Conservation (phyloP, 2,888 invertebrate genomes). For the Bellardia bayeri region DNA sequence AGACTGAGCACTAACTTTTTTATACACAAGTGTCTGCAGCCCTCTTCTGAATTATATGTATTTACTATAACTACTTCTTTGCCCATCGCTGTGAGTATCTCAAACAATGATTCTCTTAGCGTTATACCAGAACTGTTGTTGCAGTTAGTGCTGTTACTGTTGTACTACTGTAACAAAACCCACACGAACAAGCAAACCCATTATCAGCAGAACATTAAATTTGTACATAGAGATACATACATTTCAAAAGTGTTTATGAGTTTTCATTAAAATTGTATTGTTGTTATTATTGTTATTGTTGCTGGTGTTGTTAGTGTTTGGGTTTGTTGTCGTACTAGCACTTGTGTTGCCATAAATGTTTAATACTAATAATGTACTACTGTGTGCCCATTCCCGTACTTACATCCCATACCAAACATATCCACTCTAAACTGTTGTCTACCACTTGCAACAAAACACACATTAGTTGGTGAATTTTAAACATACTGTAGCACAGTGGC, state of each 20-base stretch:
- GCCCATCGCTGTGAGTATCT: not conserved
- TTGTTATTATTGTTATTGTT: slow-evolving; percentile 49
- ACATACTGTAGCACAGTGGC: not conserved
- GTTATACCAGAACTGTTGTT: slow-evolving; percentile 4
- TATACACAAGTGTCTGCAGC: too few species aligned
- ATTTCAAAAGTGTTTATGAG: slow-evolving; percentile 66
- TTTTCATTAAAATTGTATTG: slow-evolving; percentile 70
- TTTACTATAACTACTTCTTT: not conserved
- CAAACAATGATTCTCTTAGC: slow-evolving; percentile 8
- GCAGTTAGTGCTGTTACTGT: slow-evolving; percentile 11
- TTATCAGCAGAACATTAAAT: not conserved
- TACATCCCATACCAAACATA: not conserved
- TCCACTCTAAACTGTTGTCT: slow-evolving; percentile 24
- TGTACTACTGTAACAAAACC: not conserved
- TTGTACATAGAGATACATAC: not conserved
- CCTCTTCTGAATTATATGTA: too few species aligned
- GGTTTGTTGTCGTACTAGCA: slow-evolving; percentile 6
- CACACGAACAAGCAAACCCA: not conserved
- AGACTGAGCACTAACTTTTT: too few species aligned
- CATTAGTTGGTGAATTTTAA: not conserved
- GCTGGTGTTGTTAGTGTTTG: slow-evolving; percentile 26
- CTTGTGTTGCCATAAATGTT: slow-evolving; percentile 46
- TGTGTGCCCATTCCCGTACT: not conserved
- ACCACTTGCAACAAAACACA: slow-evolving; percentile 1
- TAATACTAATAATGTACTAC: slow-evolving; percentile 47